A percentile compares a stretch with the other conserved stretches of the same genome.
These are phyloP conservation scores for Lanistes nyassanus DNA, from an alignment of 1,140 invertebrate genomes.

Conservation along the genomic window DNA sequence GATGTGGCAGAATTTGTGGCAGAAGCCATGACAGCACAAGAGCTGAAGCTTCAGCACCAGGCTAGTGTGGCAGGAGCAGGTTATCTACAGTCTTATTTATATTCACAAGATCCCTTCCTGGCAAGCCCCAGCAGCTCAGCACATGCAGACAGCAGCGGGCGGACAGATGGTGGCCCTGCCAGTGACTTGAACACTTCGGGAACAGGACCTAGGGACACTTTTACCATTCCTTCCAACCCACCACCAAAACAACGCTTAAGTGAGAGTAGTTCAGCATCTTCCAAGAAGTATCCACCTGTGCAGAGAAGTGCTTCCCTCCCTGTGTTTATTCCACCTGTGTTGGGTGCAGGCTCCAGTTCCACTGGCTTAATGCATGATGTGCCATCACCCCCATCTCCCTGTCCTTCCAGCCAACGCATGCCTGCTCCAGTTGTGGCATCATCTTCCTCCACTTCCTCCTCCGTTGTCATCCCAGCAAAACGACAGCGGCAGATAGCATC, in stretches of 20 bases:
- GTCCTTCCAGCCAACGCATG: neutral
- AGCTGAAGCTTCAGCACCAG: conserved; percentile 8
- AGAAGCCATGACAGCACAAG: conserved; percentile 35
- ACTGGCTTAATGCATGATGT: neutral
- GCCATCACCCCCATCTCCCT: neutral
- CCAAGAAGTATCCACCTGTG: conserved; percentile 14
- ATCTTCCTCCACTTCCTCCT: neutral
- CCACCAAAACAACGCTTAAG: conserved; percentile 18
- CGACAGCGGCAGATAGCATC: conserved; percentile 29
- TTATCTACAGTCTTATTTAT: neutral
- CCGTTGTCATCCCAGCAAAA: neutral
- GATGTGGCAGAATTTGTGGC: conserved; percentile 53
- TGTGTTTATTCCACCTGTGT: conserved; percentile 5
- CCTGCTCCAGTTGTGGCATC: neutral
- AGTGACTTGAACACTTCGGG: no score
- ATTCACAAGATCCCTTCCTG: neutral
- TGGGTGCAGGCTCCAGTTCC: neutral
- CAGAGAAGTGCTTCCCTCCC: conserved; percentile 32
- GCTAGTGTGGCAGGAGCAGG: neutral
- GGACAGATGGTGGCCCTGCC: no score
- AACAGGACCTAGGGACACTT: conserved; percentile 11
- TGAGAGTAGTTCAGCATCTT: conserved; percentile 7
- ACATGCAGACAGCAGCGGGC: no score
- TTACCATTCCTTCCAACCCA: conserved; percentile 29
- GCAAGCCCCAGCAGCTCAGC: no score